Evolutionary conservation across 2,888 invertebrate species (phyloP), one percentile per base, ranked within the genome.

Genomic region (Aphidoletes aphidimyza): DNA sequence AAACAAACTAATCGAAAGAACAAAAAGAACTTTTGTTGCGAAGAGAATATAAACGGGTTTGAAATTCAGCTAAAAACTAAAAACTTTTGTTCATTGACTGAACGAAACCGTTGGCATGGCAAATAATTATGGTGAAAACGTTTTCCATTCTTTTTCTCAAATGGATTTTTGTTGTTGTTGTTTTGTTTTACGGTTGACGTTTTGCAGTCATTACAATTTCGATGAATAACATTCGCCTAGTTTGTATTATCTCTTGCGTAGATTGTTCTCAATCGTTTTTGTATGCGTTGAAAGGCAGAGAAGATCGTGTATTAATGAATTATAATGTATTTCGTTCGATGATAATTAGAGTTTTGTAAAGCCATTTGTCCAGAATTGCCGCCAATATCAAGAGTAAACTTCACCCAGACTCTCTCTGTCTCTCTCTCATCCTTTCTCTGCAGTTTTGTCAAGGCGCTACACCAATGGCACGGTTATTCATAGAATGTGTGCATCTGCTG

Each of bases 11-110:
- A 22, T 22, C 54, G 22, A 54, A 54, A 54, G 22, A 22, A 54
- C 54, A 14, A 22, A 6, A 54, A 54, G 11, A 39, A 39, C 39
- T 39, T 8, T 39, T 11, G 11, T 11, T 39, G 11, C 5, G 2
- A 54, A 22, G 54, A n/a, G 54, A 54, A 54, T 54, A 54, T n/a
- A 54, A 22, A 54, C 47, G n/a, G n/a, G n/a, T n/a, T n/a, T 47
- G 47, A 19, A 47, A 47, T 17, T 47, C 47, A 47, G 47, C 47
- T 54, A 54, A 22, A 54, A 54, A 8, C 54, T n/a, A 54, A 54
- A 54, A 14, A 54, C 11, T 47, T 47, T 47, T n/a, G n/a, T n/a
- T 47, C 47, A 47, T 47, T 47, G 47, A 47, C 47, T 47, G 47
- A 42, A 42, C 11, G 42, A 42, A 11, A 9, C 6, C 6, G 42